Percentiles rank a stretch among this genome's conserved stretches.
Conservation (phyloP, 2,888 invertebrate species). For the Magallana nippona region DNA sequence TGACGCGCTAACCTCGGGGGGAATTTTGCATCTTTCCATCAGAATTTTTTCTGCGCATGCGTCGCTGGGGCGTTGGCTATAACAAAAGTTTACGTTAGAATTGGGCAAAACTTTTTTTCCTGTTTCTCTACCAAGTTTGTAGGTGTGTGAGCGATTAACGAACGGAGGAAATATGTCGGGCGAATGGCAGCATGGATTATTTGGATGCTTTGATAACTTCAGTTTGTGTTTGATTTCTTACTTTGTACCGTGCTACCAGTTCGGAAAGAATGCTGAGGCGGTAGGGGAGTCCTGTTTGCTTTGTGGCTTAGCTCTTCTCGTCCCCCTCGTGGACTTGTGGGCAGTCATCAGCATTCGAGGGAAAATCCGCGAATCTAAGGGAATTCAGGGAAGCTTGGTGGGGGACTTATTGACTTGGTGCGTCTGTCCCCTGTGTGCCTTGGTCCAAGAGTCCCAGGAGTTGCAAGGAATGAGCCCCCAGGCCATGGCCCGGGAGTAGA, state of each 20-base stretch:
- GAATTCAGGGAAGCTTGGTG: constrained; percentile 70
- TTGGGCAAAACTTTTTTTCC: not conserved
- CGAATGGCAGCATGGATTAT: constrained; percentile 74
- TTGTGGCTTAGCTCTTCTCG: constrained; percentile 71
- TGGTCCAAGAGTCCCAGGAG: constrained; percentile 75
- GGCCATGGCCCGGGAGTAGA: constrained; percentile 63
- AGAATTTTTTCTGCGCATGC: constrained; percentile 10
- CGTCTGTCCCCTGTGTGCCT: constrained; percentile 72
- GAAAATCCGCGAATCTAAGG: constrained; percentile 74
- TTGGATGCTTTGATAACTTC: constrained; percentile 77
- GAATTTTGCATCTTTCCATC: not conserved
- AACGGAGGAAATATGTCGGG: constrained; percentile 41
- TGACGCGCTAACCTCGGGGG: constrained; percentile 18
- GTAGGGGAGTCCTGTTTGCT: constrained; percentile 76
- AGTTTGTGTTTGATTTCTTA: constrained; percentile 74
- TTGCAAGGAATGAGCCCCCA: constrained; percentile 63
- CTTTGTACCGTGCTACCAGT: constrained; percentile 76
- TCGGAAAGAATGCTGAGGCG: constrained; percentile 76
- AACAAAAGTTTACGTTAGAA: constrained; percentile 5
- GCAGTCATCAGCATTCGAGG: constrained; percentile 68
- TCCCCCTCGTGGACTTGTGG: constrained; percentile 69
- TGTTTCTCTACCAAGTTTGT: not conserved
- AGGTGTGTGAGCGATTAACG: not conserved
- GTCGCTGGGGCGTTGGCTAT: constrained; percentile 19
- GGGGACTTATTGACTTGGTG: constrained; percentile 70